Evolutionary conservation across 1,140 invertebrate species (phyloP).

Genomic region (Grapholita molesta): DNA sequence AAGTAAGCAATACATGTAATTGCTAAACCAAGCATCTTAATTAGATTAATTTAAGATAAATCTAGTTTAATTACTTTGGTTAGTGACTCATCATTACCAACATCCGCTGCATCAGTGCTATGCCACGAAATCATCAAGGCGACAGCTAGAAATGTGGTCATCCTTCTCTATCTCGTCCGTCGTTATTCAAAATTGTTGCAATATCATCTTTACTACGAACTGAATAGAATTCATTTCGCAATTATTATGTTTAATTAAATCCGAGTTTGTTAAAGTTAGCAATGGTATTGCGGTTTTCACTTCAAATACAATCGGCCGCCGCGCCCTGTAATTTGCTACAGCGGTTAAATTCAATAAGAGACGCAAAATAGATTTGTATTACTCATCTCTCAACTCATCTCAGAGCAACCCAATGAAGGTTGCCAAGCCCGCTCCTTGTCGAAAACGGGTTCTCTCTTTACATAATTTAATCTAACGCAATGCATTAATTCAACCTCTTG

Average conservation of each 20-base stretch:
- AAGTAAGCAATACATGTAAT: too few relatives aligned
- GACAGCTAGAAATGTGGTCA: neutral
- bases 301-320: constrained; percentile 6
- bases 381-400: neutral
- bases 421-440: neutral
- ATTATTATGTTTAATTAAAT: neutral
- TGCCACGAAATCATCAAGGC: neutral
- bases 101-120: neutral
- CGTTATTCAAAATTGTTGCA: neutral
- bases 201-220: neutral
- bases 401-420: neutral
- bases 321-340: constrained; percentile 16
- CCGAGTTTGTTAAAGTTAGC: neutral
- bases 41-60: neutral
- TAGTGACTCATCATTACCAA: neutral
- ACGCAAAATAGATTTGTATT: constrained; percentile 10
- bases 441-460: neutral
- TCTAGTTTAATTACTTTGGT: neutral
- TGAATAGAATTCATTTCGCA: neutral
- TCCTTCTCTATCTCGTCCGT: neutral
- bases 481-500: too few relatives aligned
- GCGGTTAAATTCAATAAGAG: constrained; percentile 2
- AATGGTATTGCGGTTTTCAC: neutral
- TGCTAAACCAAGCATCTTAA: too few relatives aligned
- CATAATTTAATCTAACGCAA: too few relatives aligned